phyloP scores from a whole-genome alignment of 2,797 vertebrate genomes.

The Hipposideros larvatus region DNA sequence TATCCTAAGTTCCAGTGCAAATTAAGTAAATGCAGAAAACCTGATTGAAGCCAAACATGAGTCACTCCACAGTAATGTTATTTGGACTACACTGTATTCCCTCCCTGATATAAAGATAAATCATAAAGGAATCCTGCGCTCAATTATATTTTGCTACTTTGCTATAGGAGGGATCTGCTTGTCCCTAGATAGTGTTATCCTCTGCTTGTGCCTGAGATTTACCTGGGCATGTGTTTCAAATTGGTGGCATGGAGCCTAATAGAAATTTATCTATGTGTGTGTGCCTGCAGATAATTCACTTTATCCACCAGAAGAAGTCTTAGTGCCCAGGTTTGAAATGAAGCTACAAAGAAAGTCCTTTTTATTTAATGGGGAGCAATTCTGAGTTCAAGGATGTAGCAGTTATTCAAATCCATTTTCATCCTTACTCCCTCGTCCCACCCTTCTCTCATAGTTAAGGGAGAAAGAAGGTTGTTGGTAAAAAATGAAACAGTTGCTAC shows the following conservation, averaged over 20 bases:
- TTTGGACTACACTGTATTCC: neutral
- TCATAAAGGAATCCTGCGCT: neutral
- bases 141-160: neutral
- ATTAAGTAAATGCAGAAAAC: slow-evolving; percentile 21
- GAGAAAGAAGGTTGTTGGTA: neutral
- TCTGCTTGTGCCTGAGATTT: neutral
- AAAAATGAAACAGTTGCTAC: neutral
- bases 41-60: neutral
- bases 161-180: neutral
- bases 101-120: neutral
- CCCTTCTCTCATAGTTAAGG: neutral
- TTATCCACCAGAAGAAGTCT: neutral
- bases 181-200: neutral
- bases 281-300: neutral
- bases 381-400: neutral
- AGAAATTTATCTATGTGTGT: neutral
- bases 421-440: neutral
- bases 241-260: neutral
- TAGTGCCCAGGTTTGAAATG: neutral
- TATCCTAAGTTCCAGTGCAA: neutral
- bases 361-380: neutral
- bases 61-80: neutral
- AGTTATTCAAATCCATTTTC: neutral
- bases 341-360: neutral
- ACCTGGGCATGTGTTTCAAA: neutral